A percentile compares a stretch with the other conserved stretches of the same genome.
Conservation (phyloP, 2,797 vertebrate genomes). For the Morus bassanus region DNA sequence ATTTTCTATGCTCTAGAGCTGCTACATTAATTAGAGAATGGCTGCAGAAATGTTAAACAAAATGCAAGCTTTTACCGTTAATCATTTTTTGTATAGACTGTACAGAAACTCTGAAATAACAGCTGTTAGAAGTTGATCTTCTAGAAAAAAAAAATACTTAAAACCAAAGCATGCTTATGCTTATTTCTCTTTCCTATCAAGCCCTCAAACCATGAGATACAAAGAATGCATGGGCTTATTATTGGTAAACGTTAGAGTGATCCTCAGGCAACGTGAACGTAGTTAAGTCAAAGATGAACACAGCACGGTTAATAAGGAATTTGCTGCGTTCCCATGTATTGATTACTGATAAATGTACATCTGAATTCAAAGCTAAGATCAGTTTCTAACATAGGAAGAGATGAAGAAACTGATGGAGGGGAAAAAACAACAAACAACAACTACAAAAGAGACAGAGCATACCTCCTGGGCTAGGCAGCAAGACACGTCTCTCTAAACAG, state of each 20-base stretch:
- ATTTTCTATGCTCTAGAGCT: background rate
- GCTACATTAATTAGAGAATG: background rate
- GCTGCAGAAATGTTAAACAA: background rate
- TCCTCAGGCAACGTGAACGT: background rate
- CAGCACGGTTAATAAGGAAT: background rate
- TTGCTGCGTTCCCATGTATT: background rate
- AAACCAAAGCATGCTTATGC: background rate
- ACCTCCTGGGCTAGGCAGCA: background rate
- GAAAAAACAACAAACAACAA: too few species aligned
- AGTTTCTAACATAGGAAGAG: background rate
- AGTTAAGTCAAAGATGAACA: background rate
- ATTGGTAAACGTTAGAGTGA: background rate
- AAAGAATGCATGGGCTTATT: background rate
- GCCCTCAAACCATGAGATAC: background rate
- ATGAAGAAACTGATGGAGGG: background rate
- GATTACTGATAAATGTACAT: background rate
- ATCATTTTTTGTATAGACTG: background rate
- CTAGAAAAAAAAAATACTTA: background rate
- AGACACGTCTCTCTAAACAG: accelerated
- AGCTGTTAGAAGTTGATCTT: background rate
- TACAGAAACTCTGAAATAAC: background rate
- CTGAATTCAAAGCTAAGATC: background rate
- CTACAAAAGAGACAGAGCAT: accelerated
- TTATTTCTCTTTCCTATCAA: background rate
- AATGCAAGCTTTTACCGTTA: background rate